phyloP scores from a whole-genome alignment of 2,888 invertebrate species.

The Pseudococcus longispinus region DNA sequence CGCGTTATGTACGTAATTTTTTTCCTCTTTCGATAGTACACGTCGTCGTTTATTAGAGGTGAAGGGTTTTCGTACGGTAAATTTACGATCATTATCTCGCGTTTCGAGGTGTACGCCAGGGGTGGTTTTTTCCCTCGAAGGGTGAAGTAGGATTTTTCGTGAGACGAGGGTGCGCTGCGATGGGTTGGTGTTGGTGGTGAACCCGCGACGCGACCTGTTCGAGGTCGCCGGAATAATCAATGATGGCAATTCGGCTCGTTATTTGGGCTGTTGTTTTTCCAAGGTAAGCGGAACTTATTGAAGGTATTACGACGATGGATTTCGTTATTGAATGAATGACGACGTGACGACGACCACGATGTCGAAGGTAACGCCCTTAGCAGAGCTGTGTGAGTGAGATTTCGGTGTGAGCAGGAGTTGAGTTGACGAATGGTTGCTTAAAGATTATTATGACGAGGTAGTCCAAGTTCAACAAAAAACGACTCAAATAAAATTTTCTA shows the following conservation, averaged over 20 bases:
- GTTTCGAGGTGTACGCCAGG: background rate
- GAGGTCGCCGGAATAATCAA: conserved; percentile 22
- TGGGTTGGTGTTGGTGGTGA: background rate
- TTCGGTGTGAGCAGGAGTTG: too few species aligned
- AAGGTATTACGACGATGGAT: background rate
- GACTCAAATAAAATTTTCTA: too few species aligned
- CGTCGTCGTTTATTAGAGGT: background rate
- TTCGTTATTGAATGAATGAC: background rate
- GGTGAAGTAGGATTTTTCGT: background rate
- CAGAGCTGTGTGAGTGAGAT: too few species aligned
- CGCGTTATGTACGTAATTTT: background rate
- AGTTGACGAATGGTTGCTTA: too few species aligned
- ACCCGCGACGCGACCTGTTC: background rate
- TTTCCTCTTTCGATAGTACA: background rate
- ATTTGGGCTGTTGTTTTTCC: background rate
- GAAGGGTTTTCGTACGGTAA: background rate
- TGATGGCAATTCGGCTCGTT: conserved; percentile 31
- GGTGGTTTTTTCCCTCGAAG: background rate
- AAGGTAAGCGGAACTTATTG: background rate
- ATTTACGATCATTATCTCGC: conserved; percentile 31
- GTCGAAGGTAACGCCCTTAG: too few species aligned
- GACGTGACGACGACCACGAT: background rate
- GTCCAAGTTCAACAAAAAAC: too few species aligned
- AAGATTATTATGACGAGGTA: too few species aligned
- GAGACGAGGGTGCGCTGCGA: background rate